phyloP scores from a whole-genome alignment of 2,888 invertebrate species.

The Deilephila elpenor region DNA sequence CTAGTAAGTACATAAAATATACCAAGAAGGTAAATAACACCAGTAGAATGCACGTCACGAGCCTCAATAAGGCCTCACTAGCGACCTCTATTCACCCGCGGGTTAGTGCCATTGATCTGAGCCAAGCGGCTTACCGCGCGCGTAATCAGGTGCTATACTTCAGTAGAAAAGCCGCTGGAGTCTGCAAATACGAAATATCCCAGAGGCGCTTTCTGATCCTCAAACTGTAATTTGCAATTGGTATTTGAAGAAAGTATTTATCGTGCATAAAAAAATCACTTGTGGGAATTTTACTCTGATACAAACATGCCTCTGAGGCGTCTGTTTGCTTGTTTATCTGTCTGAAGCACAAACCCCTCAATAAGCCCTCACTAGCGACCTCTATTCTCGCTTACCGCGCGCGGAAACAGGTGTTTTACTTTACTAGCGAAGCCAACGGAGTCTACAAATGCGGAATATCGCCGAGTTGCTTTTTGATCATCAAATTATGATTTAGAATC shows the following conservation, averaged over 20 bases:
- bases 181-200: neutral
- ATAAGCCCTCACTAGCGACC: too few relatives aligned
- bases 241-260: neutral
- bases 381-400: constrained; percentile 7
- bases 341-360: too few relatives aligned
- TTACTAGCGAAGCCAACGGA: neutral
- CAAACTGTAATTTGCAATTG: too few relatives aligned
- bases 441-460: neutral
- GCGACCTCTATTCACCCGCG: neutral
- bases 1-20: too few relatives aligned
- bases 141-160: constrained; percentile 8
- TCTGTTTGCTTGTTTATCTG: too few relatives aligned
- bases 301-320: too few relatives aligned
- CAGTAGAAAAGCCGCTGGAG: neutral
- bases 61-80: too few relatives aligned
- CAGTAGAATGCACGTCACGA: too few relatives aligned
- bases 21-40: too few relatives aligned
- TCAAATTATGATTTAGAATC: too few relatives aligned
- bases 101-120: neutral
- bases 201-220: neutral
- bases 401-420: constrained; percentile 3
- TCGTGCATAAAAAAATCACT: neutral
- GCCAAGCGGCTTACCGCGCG: constrained; percentile 10
- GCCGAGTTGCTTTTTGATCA: neutral
- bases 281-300: too few relatives aligned